Percentiles rank a stretch among this genome's conserved stretches.
These are phyloP conservation scores for Austrolebias charrua DNA, from an alignment of 2,797 vertebrate genomes.

Conservation along the genomic window DNA sequence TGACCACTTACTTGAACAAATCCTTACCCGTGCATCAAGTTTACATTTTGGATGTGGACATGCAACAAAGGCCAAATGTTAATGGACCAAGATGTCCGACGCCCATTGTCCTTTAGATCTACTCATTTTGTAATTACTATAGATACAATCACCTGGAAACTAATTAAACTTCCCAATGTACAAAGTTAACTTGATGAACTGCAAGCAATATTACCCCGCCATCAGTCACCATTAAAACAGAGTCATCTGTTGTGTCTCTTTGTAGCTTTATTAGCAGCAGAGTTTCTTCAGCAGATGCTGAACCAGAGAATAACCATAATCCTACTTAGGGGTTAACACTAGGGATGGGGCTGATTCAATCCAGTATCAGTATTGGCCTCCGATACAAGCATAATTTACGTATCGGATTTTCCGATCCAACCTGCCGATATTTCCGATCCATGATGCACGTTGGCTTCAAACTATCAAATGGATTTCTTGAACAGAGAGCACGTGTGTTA, in stretches of 20 bases:
- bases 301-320: constrained; percentile 29
- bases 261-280: too few relatives aligned
- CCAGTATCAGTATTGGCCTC: too few relatives aligned
- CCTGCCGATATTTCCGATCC: too few relatives aligned
- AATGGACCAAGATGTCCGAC: constrained; percentile 5
- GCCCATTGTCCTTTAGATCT: constrained; percentile 20
- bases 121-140: constrained; percentile 60
- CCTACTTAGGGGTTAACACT: constrained; percentile 19
- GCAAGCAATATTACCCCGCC: constrained; percentile 46
- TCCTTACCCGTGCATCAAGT: neutral
- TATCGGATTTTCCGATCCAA: too few relatives aligned
- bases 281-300: constrained; percentile 40
- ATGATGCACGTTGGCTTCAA: too few relatives aligned
- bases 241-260: constrained; percentile 46
- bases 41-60: neutral
- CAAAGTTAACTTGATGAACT: constrained; percentile 71
- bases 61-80: constrained; percentile 14
- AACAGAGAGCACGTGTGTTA: too few relatives aligned
- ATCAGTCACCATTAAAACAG: constrained; percentile 71
- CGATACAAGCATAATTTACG: too few relatives aligned
- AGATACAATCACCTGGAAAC: constrained; percentile 66
- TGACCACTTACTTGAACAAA: neutral
- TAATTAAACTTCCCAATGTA: constrained; percentile 67
- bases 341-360: too few relatives aligned
- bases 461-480: too few relatives aligned